phyloP scores from a whole-genome alignment of 2,888 invertebrate genomes.

The Tetropium fuscum region DNA sequence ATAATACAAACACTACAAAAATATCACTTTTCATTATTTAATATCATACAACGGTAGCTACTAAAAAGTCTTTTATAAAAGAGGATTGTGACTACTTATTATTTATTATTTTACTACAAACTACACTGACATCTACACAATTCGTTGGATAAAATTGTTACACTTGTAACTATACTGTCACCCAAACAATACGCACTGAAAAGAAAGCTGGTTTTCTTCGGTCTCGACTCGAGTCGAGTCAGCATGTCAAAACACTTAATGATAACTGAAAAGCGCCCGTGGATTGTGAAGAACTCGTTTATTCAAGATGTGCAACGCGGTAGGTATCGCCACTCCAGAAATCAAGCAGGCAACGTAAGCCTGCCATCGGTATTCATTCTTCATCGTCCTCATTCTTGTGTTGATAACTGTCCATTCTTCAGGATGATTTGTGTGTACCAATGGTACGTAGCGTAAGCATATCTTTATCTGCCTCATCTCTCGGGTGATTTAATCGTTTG shows the following conservation, averaged over 20 bases:
- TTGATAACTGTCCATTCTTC: constrained; percentile 21
- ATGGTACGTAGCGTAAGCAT: constrained; percentile 4
- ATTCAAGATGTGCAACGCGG: constrained; percentile 15
- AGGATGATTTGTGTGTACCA: constrained; percentile 20
- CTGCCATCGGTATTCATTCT: constrained; percentile 5
- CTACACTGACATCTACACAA: too few relatives aligned
- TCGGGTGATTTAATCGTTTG: constrained; percentile 6
- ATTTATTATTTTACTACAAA: too few relatives aligned
- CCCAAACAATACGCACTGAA: too few relatives aligned
- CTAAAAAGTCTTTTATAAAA: too few relatives aligned
- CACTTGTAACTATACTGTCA: too few relatives aligned
- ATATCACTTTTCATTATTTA: too few relatives aligned
- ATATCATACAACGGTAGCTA: too few relatives aligned
- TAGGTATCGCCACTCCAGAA: constrained; percentile 20
- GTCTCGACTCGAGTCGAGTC: too few relatives aligned
- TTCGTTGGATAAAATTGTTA: too few relatives aligned
- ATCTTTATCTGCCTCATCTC: neutral
- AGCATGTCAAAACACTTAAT: constrained; percentile 5
- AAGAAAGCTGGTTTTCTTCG: too few relatives aligned
- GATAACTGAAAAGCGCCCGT: neutral
- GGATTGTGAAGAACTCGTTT: constrained; percentile 8
- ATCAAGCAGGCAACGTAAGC: constrained; percentile 13
- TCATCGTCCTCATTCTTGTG: constrained; percentile 11
- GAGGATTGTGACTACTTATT: too few relatives aligned
- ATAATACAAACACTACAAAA: too few relatives aligned